Evolutionary conservation across 2,113 vertebrate species (phyloP).

Genomic region (Eira barbara): DNA sequence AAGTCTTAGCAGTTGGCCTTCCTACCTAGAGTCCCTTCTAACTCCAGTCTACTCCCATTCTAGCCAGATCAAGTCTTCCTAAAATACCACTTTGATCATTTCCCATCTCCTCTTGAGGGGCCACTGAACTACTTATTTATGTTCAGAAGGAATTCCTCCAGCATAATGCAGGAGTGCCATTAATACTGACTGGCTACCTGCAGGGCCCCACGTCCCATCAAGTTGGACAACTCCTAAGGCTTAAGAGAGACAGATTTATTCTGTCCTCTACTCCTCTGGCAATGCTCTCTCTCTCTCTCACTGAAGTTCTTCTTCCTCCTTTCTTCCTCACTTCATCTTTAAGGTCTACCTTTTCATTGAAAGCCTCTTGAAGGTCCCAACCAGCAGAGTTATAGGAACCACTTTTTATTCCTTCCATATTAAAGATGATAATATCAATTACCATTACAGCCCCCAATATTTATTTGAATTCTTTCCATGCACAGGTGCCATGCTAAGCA

Average conservation of each 20-base stretch:
- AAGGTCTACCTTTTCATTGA: not conserved
- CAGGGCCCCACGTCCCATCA: not conserved
- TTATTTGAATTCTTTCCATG: not conserved
- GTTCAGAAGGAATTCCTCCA: not conserved
- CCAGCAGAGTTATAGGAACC: not conserved
- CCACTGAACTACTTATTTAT: not conserved
- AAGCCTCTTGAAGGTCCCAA: not conserved
- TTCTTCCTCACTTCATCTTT: not conserved
- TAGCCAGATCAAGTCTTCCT: not conserved
- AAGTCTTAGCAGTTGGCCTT: not conserved
- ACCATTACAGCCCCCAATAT: not conserved
- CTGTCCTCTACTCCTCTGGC: not conserved
- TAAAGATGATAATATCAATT: not conserved
- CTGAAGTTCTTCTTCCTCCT: not conserved
- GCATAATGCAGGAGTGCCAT: too few relatives aligned
- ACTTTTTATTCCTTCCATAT: not conserved
- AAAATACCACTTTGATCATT: not conserved
- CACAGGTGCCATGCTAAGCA: not conserved
- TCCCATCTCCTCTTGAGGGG: not conserved
- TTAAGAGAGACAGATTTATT: not conserved
- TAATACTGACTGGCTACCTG: accelerated
- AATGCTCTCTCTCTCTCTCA: not conserved
- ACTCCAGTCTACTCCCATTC: not conserved
- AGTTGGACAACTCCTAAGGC: not conserved
- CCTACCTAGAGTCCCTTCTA: not conserved